Evolutionary conservation across 2,797 vertebrate species (phyloP).

Genomic region (Sebastes minor): DNA sequence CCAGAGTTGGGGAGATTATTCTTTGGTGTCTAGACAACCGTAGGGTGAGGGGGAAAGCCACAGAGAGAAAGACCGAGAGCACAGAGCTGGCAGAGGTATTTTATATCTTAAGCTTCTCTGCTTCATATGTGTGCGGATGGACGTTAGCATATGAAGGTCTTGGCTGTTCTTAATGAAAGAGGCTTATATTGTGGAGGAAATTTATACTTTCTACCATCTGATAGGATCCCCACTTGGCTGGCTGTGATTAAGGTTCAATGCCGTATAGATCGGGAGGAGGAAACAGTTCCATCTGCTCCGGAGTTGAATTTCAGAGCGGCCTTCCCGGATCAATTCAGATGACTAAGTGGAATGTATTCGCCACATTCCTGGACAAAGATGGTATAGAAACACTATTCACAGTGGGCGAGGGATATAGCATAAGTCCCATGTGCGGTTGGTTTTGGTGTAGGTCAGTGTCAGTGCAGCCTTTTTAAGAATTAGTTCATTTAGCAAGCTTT

Average conservation of each 20-base stretch:
- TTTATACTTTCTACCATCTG: constrained; percentile 31
- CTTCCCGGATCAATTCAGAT: constrained; percentile 56
- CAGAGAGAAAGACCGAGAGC: constrained; percentile 17
- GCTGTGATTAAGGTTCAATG: constrained; percentile 40
- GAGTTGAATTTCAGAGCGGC: constrained; percentile 55
- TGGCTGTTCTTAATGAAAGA: constrained; percentile 53
- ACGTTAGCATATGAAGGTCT: constrained; percentile 19
- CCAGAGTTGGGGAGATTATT: constrained; percentile 61
- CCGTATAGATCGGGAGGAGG: constrained; percentile 27
- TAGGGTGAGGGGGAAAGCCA: constrained; percentile 29
- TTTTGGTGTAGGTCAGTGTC: neutral
- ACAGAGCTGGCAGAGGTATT: constrained; percentile 32
- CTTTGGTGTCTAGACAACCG: constrained; percentile 61
- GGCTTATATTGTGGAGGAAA: constrained; percentile 40
- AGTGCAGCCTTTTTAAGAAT: constrained; percentile 35
- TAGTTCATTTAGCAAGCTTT: constrained; percentile 32
- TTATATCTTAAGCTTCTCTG: constrained; percentile 41
- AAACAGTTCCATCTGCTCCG: constrained; percentile 27
- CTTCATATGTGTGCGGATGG: constrained; percentile 34
- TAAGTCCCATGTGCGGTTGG: constrained; percentile 16
- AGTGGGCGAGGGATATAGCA: constrained; percentile 3
- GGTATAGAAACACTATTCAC: constrained; percentile 45
- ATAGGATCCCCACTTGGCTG: constrained; percentile 28
- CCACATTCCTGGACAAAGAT: constrained; percentile 61
- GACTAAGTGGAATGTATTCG: constrained; percentile 54